Evolutionary conservation across 2,888 invertebrate genomes (phyloP).

Genomic region (Microplitis manilae): DNA sequence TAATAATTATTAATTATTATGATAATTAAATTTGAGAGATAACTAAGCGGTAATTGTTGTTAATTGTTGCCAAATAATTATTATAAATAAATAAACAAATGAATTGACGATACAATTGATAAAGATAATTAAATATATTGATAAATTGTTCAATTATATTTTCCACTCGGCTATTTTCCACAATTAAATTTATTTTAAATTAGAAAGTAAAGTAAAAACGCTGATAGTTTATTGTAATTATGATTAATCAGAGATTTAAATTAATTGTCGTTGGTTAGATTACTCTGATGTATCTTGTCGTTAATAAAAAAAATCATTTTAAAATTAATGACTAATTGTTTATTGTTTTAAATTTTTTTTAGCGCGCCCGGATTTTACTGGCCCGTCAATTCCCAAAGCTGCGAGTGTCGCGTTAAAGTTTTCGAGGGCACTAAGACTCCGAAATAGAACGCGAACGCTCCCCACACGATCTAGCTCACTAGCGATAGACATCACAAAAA

Average conservation of each 20-base stretch:
- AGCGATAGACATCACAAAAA: too few relatives aligned
- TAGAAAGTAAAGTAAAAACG: constrained; percentile 41
- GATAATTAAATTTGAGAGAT: constrained; percentile 36
- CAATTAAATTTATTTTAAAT: constrained; percentile 16
- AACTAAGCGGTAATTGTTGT: constrained; percentile 66
- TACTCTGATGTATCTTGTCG: constrained; percentile 62
- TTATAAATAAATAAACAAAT: constrained; percentile 39
- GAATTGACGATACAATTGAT: constrained; percentile 34
- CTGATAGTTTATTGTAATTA: constrained; percentile 19
- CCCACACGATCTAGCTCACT: constrained; percentile 14
- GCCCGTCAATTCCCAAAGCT: too few relatives aligned
- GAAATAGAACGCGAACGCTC: constrained; percentile 23
- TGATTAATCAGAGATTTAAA: constrained; percentile 44
- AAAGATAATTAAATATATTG: constrained; percentile 23
- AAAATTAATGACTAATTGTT: neutral
- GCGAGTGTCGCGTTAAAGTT: constrained; percentile 6
- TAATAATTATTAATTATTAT: constrained; percentile 15
- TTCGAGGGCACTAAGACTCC: constrained; percentile 26
- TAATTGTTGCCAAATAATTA: constrained; percentile 71
- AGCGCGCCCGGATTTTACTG: too few relatives aligned
- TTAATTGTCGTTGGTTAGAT: constrained; percentile 62
- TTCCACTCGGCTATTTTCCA: constrained; percentile 68
- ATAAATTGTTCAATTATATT: constrained; percentile 56
- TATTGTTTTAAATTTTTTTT: neutral
- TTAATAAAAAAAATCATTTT: constrained; percentile 9